Percentiles rank a stretch among this genome's conserved stretches.
These are phyloP conservation scores for Sialia sialis DNA, from an alignment of 2,113 vertebrate species.

Conservation along the genomic window DNA sequence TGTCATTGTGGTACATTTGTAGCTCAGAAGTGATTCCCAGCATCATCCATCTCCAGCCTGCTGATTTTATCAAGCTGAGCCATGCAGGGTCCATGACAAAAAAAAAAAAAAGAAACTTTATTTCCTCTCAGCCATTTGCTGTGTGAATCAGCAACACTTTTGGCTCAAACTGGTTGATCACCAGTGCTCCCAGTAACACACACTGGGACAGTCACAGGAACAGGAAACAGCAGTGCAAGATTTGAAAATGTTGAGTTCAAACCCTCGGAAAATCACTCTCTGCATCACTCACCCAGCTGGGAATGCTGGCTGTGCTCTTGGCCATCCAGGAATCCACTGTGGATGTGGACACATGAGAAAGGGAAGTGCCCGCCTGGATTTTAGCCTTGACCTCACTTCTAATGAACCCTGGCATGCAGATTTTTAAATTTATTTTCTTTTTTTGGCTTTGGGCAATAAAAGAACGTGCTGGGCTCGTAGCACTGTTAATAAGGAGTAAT, in stretches of 20 bases:
- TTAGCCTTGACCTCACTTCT: background rate
- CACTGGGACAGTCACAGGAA: accelerated
- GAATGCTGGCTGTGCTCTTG: background rate
- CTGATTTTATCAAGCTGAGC: constrained; percentile 12
- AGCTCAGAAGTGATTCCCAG: background rate
- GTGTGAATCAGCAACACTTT: background rate
- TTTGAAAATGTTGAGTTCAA: accelerated
- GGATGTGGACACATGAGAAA: background rate
- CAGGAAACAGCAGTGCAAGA: background rate
- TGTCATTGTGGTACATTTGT: background rate
- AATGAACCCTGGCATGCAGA: background rate
- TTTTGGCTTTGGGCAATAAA: background rate
- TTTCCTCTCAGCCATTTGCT: background rate
- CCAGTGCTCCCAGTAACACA: background rate
- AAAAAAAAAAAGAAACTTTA: background rate
- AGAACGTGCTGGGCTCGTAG: background rate
- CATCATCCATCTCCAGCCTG: constrained; percentile 12
- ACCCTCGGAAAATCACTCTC: accelerated
- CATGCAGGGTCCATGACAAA: background rate
- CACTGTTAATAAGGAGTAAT: constrained; percentile 4
- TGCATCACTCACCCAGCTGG: background rate
- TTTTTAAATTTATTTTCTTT: background rate
- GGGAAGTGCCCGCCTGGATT: background rate
- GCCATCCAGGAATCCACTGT: too few species aligned
- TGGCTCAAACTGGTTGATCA: background rate